Evolutionary conservation across 2,888 invertebrate genomes (phyloP).

Genomic region (Stenoptilia bipunctidactyla): DNA sequence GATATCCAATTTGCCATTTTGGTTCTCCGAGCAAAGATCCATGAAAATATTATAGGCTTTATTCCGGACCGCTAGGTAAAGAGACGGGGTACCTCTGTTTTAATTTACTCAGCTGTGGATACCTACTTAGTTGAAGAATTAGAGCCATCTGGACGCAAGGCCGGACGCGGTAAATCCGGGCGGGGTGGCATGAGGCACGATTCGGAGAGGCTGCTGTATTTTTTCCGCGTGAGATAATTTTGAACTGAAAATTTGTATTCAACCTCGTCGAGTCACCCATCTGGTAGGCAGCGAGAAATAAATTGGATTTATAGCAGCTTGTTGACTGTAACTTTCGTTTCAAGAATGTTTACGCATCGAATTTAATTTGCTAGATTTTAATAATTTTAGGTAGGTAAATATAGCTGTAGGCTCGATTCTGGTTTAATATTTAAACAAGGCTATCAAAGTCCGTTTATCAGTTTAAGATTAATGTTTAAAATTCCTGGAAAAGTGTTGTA

Average conservation of each 20-base stretch:
- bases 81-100: neutral
- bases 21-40: neutral
- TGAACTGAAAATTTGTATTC: neutral
- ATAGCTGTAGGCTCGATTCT: too few relatives aligned
- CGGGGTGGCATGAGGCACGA: neutral
- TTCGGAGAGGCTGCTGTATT: constrained; percentile 1
- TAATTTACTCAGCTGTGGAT: neutral
- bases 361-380: too few relatives aligned
- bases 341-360: too few relatives aligned
- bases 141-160: neutral
- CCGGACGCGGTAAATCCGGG: neutral
- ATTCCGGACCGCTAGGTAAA: neutral
- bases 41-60: neutral
- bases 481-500: too few relatives aligned
- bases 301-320: too few relatives aligned
- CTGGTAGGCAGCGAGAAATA: too few relatives aligned
- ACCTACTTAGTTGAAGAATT: neutral
- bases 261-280: neutral
- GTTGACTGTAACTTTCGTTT: too few relatives aligned
- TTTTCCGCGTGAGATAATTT: constrained; percentile 10
- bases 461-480: too few relatives aligned
- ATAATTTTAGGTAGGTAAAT: too few relatives aligned
- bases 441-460: too few relatives aligned
- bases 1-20: neutral
- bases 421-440: too few relatives aligned